A percentile compares a stretch with the other conserved stretches of the same genome.
These are phyloP conservation scores for Tadarida brasiliensis DNA, from an alignment of 2,797 vertebrate genomes.

Conservation along the genomic window DNA sequence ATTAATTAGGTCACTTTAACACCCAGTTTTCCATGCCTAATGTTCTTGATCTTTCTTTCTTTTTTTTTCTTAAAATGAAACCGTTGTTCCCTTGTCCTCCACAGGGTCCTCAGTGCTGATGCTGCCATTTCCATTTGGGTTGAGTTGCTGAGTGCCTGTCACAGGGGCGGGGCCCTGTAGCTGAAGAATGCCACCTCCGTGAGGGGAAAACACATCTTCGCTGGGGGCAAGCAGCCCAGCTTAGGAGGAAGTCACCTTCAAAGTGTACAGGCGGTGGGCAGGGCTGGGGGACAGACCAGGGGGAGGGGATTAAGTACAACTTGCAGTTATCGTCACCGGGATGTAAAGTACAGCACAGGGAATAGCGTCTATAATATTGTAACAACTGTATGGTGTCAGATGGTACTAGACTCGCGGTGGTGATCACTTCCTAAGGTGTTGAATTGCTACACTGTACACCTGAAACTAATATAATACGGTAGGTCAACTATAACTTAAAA, in stretches of 20 bases:
- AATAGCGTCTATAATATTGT: too few species aligned
- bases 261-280: too few species aligned
- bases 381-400: too few species aligned
- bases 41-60: neutral
- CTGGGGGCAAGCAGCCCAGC: neutral
- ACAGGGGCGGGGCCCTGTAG: neutral
- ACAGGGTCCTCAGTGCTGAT: neutral
- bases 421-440: too few species aligned
- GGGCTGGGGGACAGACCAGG: too few species aligned
- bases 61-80: neutral
- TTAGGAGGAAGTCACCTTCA: neutral
- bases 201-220: neutral
- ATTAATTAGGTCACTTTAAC: neutral
- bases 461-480: too few species aligned
- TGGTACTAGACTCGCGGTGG: too few species aligned
- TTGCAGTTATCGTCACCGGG: too few species aligned
- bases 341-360: too few species aligned
- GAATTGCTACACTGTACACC: too few species aligned
- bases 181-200: neutral
- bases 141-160: neutral
- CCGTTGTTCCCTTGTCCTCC: neutral
- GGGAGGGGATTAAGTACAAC: too few species aligned
- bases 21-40: neutral
- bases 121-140: neutral
- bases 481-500: too few species aligned